Conservation (phyloP, 2,113 vertebrate species). For the Hippoglossus stenolepis region DNA sequence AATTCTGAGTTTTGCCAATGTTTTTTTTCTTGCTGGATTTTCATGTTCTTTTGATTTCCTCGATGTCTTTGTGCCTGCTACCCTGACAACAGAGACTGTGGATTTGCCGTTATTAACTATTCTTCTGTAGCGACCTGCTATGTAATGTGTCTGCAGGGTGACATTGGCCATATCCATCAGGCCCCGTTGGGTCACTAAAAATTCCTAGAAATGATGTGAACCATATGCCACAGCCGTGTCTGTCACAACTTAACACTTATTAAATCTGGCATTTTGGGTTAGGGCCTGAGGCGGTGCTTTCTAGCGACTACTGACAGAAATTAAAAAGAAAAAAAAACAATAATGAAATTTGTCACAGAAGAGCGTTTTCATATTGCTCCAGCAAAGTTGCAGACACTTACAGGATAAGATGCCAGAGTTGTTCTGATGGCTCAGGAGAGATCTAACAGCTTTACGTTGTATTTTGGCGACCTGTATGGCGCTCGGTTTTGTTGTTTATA, state of each 20-base stretch:
- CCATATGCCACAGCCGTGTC: conserved; percentile 28
- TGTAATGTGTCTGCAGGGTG: conserved; percentile 1
- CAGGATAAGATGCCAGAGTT: conserved; percentile 3
- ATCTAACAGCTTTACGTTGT: conserved; percentile 7
- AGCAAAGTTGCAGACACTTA: conserved; percentile 5
- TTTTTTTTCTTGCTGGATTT: too few relatives aligned
- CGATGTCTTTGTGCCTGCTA: too few relatives aligned
- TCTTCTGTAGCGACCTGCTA: too few relatives aligned
- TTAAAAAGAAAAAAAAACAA: conserved; percentile 10
- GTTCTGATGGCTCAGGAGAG: conserved; percentile 8
- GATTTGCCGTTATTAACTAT: too few relatives aligned
- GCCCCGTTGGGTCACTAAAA: conserved; percentile 33
- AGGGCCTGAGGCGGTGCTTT: not conserved
- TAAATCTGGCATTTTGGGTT: conserved; percentile 32
- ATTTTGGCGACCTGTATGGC: conserved; percentile 14
- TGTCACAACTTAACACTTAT: conserved; percentile 39
- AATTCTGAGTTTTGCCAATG: too few relatives aligned
- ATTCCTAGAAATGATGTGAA: conserved; percentile 35
- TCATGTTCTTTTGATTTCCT: too few relatives aligned
- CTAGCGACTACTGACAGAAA: conserved; percentile 18
- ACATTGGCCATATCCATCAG: conserved; percentile 18
- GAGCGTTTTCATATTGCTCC: conserved; percentile 14
- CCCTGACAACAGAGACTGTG: too few relatives aligned
- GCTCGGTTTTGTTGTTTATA: conserved; percentile 19
- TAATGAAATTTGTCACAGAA: conserved; percentile 33